phyloP scores from a whole-genome alignment of 2,797 vertebrate genomes.

The Argyrosomus regius region DNA sequence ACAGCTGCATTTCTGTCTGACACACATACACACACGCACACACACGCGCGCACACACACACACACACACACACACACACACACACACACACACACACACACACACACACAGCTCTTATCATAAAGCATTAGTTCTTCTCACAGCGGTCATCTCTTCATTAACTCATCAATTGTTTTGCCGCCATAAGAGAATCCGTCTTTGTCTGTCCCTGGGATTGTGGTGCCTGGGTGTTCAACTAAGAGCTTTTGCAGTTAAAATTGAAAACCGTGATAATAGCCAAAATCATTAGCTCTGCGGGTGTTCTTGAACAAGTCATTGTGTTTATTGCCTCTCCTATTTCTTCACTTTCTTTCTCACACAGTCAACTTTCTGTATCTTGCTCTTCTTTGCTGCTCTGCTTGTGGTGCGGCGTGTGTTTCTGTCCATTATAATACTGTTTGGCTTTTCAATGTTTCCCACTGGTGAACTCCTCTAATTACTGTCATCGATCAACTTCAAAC shows the following conservation, averaged over 20 bases:
- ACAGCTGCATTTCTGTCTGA: constrained; percentile 14
- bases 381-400: constrained; percentile 12
- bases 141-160: constrained; percentile 59
- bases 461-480: constrained; percentile 55
- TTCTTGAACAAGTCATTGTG: constrained; percentile 39
- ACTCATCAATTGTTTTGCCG: constrained; percentile 54
- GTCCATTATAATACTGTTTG: constrained; percentile 32
- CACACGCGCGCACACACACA: constrained; percentile 18
- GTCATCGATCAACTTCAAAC: constrained; percentile 46
- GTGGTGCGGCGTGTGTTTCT: constrained; percentile 16
- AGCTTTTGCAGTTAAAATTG: constrained; percentile 63
- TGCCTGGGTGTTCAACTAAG: constrained; percentile 13
- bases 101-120: constrained; percentile 1
- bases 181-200: constrained; percentile 39
- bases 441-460: constrained; percentile 44
- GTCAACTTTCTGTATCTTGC: neutral
- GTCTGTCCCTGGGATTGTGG: constrained; percentile 43
- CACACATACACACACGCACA: neutral
- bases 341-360: neutral
- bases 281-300: constrained; percentile 67
- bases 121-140: constrained; percentile 37
- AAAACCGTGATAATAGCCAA: constrained; percentile 69
- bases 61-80: neutral
- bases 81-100: constrained; percentile 9
- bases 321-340: constrained; percentile 41